phyloP scores from a whole-genome alignment of 2,888 invertebrate species.

The Dioctria linearis region DNA sequence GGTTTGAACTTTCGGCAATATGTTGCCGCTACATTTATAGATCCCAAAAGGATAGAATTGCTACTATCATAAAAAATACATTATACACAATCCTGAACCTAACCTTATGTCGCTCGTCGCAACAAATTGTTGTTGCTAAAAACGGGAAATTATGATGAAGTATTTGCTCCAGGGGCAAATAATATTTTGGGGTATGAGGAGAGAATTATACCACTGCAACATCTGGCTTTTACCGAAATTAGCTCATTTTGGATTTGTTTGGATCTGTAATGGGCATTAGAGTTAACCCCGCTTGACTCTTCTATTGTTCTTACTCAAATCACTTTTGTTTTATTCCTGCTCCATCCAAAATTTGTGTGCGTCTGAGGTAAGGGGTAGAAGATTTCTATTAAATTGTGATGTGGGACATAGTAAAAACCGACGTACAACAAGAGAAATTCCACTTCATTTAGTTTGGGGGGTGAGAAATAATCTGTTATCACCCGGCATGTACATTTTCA shows the following conservation, averaged over 20 bases:
- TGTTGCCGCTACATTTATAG: constrained; percentile 37
- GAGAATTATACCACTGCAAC: constrained; percentile 34
- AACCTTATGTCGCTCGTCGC: constrained; percentile 22
- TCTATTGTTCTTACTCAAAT: constrained; percentile 33
- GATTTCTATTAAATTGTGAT: too few species aligned
- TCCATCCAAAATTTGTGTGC: not conserved
- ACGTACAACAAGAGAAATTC: too few species aligned
- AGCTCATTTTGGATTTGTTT: constrained; percentile 51
- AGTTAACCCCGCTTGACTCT: constrained; percentile 11
- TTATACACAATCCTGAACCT: constrained; percentile 26
- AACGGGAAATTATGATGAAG: constrained; percentile 46
- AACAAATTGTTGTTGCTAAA: constrained; percentile 22
- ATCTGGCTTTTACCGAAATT: constrained; percentile 54
- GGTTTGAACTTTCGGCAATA: constrained; percentile 2
- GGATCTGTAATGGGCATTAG: constrained; percentile 30
- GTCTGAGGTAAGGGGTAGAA: not conserved
- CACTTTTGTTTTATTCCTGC: constrained; percentile 29
- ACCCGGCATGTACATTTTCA: too few species aligned
- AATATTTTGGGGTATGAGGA: not conserved
- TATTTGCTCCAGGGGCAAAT: constrained; percentile 12
- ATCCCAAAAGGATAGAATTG: constrained; percentile 40
- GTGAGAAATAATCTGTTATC: too few species aligned
- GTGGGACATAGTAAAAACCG: too few species aligned
- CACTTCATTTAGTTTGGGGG: too few species aligned
- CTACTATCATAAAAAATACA: constrained; percentile 45